Conservation (phyloP, 1,140 invertebrate genomes). For the Temnothorax nylanderi region DNA sequence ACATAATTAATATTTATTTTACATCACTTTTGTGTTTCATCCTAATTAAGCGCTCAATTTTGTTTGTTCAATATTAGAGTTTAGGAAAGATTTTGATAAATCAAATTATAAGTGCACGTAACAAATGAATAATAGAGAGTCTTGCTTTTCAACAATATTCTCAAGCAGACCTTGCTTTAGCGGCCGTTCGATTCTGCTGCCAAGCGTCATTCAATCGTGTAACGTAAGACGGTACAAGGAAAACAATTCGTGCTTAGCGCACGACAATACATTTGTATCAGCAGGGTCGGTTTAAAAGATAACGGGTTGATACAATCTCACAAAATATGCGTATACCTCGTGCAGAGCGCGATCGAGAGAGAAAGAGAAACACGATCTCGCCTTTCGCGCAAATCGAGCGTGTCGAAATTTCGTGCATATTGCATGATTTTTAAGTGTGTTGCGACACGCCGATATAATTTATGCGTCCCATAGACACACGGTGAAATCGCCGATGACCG, state of each 20-base stretch:
- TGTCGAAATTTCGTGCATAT: constrained; percentile 38
- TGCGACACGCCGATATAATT: constrained; percentile 68
- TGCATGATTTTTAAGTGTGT: constrained; percentile 40
- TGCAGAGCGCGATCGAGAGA: background rate
- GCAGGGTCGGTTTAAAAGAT: background rate
- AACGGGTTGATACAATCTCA: background rate
- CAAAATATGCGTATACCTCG: background rate
- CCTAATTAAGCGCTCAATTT: background rate
- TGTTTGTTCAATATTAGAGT: background rate
- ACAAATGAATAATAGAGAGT: background rate
- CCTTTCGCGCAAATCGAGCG: background rate
- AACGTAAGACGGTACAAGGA: background rate
- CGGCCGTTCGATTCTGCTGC: background rate
- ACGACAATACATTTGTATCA: background rate
- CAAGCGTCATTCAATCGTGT: background rate
- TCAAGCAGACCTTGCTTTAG: background rate
- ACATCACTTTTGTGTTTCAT: background rate
- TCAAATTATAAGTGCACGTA: background rate
- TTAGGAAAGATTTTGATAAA: background rate
- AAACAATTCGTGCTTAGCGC: background rate
- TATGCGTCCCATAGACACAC: constrained; percentile 41
- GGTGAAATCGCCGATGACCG: constrained; percentile 68
- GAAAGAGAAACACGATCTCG: constrained; percentile 12
- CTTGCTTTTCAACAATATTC: background rate
- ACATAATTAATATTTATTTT: background rate